phyloP scores from a whole-genome alignment of 1,140 invertebrate genomes.

The Zelostemma sp. region DNA sequence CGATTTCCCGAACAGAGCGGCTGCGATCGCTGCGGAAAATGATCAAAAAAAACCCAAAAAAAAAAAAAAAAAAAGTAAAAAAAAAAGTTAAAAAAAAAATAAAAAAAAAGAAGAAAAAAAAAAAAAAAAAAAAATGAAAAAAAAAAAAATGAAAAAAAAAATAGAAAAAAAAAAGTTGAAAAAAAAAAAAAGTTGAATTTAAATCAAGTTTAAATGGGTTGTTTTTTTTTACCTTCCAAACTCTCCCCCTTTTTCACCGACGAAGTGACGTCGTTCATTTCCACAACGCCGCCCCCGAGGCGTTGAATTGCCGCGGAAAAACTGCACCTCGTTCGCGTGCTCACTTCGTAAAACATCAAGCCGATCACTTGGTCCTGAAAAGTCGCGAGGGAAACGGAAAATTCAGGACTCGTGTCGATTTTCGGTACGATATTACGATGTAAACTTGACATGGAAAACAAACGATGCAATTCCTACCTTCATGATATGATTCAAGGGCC shows the following conservation, averaged over 20 bases:
- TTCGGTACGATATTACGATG: no score
- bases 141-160: no score
- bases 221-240: slow-evolving; percentile 86
- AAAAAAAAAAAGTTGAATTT: no score
- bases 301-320: slow-evolving; percentile 97
- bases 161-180: not conserved
- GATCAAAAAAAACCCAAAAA: no score
- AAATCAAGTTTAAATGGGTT: no score
- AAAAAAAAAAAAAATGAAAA: no score
- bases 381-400: not conserved
- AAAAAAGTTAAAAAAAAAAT: no score
- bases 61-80: no score
- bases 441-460: slow-evolving; percentile 1
- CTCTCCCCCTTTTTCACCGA: slow-evolving; percentile 98
- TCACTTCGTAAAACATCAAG: slow-evolving; percentile 97
- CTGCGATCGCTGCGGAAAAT: no score
- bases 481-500: slow-evolving; percentile 87
- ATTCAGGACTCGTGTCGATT: not conserved
- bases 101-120: no score
- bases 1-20: no score
- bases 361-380: slow-evolving; percentile 92
- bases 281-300: slow-evolving; percentile 91
- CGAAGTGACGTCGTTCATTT: slow-evolving; percentile 89
- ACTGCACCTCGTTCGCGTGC: slow-evolving; percentile 95
- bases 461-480: slow-evolving; percentile 69